These are phyloP conservation scores for Sigmodon hispidus DNA, from an alignment of 2,113 vertebrate genomes.

Conservation along the genomic window DNA sequence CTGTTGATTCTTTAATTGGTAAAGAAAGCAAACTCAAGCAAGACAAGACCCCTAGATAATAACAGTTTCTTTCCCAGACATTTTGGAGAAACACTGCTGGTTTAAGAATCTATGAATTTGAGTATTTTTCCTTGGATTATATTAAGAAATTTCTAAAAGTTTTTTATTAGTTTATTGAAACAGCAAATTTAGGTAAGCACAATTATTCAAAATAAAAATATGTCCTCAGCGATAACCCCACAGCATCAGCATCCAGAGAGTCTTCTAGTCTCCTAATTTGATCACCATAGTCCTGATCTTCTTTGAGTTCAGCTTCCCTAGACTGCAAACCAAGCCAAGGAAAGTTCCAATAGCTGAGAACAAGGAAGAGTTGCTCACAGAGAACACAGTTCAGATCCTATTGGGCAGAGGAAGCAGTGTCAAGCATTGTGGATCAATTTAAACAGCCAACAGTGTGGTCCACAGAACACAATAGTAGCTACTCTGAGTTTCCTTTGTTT, in stretches of 20 bases:
- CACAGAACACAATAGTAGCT: background rate
- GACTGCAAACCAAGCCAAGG: background rate
- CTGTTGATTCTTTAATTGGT: background rate
- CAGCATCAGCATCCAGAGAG: background rate
- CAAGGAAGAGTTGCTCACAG: background rate
- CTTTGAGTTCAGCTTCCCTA: background rate
- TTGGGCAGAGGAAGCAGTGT: background rate
- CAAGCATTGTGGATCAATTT: background rate
- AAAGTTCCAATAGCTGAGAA: background rate
- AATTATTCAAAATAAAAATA: background rate
- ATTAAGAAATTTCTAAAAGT: background rate
- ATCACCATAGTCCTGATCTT: background rate
- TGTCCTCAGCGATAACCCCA: background rate
- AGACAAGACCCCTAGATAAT: background rate
- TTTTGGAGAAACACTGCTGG: background rate
- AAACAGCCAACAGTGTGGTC: background rate
- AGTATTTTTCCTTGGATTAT: slow-evolving; percentile 27
- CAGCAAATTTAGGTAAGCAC: background rate
- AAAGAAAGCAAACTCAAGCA: background rate
- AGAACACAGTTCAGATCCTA: background rate
- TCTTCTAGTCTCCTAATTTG: background rate
- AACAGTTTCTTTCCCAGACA: background rate
- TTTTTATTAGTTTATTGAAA: background rate
- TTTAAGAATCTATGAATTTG: background rate
- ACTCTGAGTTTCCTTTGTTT: background rate